Base-by-base conservation (phyloP, 2,888 invertebrate species). In the Hirudinaria manillensis region DNA sequence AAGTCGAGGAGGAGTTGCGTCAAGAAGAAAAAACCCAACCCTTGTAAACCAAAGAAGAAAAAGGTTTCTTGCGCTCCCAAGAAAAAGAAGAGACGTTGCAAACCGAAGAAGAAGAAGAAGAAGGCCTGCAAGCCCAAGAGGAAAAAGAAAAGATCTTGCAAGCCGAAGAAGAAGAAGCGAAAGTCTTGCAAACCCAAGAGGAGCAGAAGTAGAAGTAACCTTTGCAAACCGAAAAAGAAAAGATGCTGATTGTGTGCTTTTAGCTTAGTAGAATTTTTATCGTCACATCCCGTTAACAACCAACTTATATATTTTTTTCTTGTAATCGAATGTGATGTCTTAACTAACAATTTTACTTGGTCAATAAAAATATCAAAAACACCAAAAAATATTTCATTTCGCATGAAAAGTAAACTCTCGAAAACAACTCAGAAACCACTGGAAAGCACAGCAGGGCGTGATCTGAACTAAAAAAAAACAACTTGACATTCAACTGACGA, bases 291-390 rank as follows among this genome's bases (percentile, higher is more conserved):
- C 24, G 29, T 61, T 29, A 61, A 61, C 61, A 61, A 61, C 29
- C 61, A 61, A 27, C 61, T 24, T 24, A 21, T 16, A 16, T 53
- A 53, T 53, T 53, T 16, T 53, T 53, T 53, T 21, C 53, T 27
- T 27, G 13, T 61, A 27, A 27, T 61, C 61, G n/a, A 27, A 29
- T 10, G 24, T 61, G 24, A 10, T n/a, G 61, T 19, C 13, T 16
- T 53, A 61, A 1, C 61, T 24, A 61, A 24, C 29, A 4, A 61
- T 61, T 61, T 24, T 61, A 61, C 61, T 61, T 61, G 24, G n/a
- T 29, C 24, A 24, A 61, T 27, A 61, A 61, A n/a, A 61, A 61
- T 61, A 24, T 61, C 61, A 61, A 61, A 61, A 61, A 61, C 61
- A 61, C 61, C 61, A 61, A 61, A 3, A 61, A 3, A n/a, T 10